Evolutionary conservation across 2,113 vertebrate genomes (phyloP).

Genomic region (Ellobius talpinus): DNA sequence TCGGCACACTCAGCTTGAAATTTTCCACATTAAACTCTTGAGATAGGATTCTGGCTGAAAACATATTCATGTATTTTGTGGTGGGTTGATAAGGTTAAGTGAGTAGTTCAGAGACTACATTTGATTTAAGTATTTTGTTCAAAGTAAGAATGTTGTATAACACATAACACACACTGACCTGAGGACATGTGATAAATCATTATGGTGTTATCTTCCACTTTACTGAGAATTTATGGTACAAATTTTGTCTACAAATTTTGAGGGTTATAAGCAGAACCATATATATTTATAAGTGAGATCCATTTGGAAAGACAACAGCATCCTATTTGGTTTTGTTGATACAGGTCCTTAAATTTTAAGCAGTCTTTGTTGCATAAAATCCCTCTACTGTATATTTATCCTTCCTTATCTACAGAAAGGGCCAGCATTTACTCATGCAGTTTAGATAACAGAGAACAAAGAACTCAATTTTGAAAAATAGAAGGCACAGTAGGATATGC

Average conservation of each 20-base stretch:
- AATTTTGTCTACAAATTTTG: slow-evolving; percentile 66
- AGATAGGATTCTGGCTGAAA: slow-evolving; percentile 38
- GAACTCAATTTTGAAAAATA: neutral
- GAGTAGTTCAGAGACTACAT: neutral
- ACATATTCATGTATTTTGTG: neutral
- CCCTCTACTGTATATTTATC: slow-evolving; percentile 2
- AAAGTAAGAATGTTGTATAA: neutral
- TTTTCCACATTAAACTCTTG: slow-evolving; percentile 40
- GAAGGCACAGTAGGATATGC: neutral
- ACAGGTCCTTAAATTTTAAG: slow-evolving; percentile 50
- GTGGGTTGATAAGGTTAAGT: slow-evolving; percentile 23
- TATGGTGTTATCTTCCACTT: slow-evolving; percentile 22
- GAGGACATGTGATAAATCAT: slow-evolving; percentile 17
- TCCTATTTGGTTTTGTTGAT: slow-evolving; percentile 65
- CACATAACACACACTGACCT: slow-evolving; percentile 8
- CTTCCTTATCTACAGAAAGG: slow-evolving; percentile 36
- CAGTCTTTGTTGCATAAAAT: slow-evolving; percentile 31
- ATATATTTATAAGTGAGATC: slow-evolving; percentile 61
- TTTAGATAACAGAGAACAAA: slow-evolving; percentile 40
- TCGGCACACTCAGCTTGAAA: slow-evolving; percentile 56
- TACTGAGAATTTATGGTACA: slow-evolving; percentile 50
- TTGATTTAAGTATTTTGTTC: slow-evolving; percentile 53
- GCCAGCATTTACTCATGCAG: neutral
- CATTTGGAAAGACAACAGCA: slow-evolving; percentile 45
- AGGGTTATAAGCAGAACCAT: slow-evolving; percentile 36